Percentiles rank a stretch among this genome's conserved stretches.
phyloP scores from a whole-genome alignment of 2,797 vertebrate genomes.

The Ambastaia sidthimunki region DNA sequence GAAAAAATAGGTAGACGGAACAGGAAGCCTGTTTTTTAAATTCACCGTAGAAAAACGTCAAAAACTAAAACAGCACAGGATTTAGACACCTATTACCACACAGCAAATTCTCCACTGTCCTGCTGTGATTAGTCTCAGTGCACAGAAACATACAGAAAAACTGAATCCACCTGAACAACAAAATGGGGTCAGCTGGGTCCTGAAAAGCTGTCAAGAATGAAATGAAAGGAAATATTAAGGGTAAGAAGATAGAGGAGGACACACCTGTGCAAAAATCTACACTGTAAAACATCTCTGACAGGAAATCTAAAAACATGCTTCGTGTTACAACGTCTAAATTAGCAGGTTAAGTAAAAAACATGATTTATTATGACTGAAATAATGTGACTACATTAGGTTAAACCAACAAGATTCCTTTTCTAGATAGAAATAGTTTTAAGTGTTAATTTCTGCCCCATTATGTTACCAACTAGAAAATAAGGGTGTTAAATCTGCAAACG shows the following conservation, averaged over 20 bases:
- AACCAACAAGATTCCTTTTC: background rate
- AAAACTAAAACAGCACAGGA: background rate
- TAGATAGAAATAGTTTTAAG: no score
- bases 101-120: background rate
- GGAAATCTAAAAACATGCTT: background rate
- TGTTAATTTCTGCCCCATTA: no score
- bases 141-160: background rate
- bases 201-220: background rate
- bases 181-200: slow-evolving; percentile 10
- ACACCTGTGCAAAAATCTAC: background rate
- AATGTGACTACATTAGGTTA: background rate
- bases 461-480: no score
- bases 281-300: background rate
- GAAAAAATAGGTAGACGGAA: slow-evolving; percentile 5
- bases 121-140: background rate
- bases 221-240: background rate
- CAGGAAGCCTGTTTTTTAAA: slow-evolving; percentile 16
- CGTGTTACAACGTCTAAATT: no score
- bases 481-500: no score
- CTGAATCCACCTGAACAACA: background rate
- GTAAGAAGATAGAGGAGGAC: background rate
- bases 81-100: background rate
- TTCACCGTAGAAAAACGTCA: background rate
- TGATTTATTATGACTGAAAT: background rate
- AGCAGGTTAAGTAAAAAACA: background rate